These are phyloP conservation scores for Pseudochirops cupreus DNA, from an alignment of 2,797 vertebrate genomes.

Conservation along the genomic window DNA sequence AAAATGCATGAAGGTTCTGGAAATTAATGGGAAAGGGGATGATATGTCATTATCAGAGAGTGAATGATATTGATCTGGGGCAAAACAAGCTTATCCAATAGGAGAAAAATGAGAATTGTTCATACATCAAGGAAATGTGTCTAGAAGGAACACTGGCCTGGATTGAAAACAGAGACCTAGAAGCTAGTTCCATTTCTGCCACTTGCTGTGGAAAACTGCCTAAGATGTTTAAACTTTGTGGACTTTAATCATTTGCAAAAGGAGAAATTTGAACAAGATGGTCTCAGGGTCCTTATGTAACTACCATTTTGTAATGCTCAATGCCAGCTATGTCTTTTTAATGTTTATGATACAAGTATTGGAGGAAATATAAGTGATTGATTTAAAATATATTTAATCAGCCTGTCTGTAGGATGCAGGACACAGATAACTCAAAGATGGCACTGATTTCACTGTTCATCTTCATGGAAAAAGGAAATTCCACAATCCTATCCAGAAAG, in stretches of 20 bases:
- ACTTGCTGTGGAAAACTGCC: background rate
- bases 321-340: no score
- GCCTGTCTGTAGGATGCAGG: background rate
- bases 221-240: no score
- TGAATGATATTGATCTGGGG: background rate
- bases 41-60: background rate
- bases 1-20: background rate
- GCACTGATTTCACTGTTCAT: no score
- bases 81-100: background rate
- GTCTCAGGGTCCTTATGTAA: no score
- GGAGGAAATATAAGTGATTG: no score
- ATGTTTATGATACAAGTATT: no score
- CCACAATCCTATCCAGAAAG: background rate
- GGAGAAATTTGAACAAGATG: no score
- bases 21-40: no score
- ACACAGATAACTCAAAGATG: background rate
- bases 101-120: background rate
- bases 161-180: no score
- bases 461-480: background rate
- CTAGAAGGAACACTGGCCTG: background rate
- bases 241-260: no score
- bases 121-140: background rate
- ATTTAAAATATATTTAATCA: background rate
- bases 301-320: no score
- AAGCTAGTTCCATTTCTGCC: background rate